Evolutionary conservation across 2,113 vertebrate genomes (phyloP), one percentile per base, ranked within the genome.

Genomic region (Dissostichus mawsoni): DNA sequence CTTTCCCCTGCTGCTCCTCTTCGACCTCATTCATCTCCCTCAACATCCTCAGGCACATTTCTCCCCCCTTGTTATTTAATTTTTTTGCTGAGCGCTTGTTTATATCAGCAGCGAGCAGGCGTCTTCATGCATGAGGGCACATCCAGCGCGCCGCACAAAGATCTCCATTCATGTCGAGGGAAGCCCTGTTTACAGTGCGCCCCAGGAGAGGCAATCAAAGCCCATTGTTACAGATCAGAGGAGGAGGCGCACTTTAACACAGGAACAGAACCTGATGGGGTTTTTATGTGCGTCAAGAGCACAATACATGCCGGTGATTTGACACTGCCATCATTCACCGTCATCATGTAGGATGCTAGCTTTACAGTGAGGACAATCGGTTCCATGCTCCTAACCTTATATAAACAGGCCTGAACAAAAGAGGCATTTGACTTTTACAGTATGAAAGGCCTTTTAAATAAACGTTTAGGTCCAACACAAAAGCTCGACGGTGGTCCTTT

Each of bases 41-140:
- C 68, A 53, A 47, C 53, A 67, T 85, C 80, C 85, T 74, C 17
- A 4, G 58, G 45, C 48, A 76, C 50, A 12, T 66, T 79, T 61
- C 74, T 23, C n/a, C 45, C 53, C 12, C 41, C 1, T 11, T 3
- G 23, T 44, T 74, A 48, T 80, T 25, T 50, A 25, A 77, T 41
- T 18, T 18, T 14, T 65, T 85, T 75, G 75, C 79, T 77, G 79
- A 84, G 69, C 48, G 36, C 65, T 76, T 88, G 76, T 90, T 82
- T 86, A 66, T 82, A 84, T 93, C 87, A 79, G 84, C 67, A 68
- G 63, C 48, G 41, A 78, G 82, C 84, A 89, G 90, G 68, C 74
- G 74, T 85, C 81, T 90, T 80, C 74, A 90, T 75, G 87, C 90
- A 84, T 90, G 86, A 87, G 65, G 29, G 63, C 78, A 75, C 83